These are phyloP conservation scores for Scaptomyza parva DNA, from an alignment of 2,888 invertebrate genomes.

Conservation along the genomic window DNA sequence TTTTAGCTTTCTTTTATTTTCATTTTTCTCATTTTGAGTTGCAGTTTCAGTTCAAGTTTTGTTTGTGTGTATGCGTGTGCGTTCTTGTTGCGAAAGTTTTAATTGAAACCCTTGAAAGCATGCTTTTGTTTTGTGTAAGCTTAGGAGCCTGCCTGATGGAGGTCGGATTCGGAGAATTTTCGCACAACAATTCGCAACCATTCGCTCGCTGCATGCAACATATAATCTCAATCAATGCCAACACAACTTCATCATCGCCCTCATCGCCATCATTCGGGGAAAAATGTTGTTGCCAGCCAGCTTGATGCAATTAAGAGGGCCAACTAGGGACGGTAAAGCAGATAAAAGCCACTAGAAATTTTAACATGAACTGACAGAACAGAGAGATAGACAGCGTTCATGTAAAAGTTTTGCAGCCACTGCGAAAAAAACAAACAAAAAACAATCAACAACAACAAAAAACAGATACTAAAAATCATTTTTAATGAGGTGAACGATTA, in stretches of 20 bases:
- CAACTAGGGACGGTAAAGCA: conserved; percentile 4
- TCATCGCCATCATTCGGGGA: background rate
- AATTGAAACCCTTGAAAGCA: conserved; percentile 38
- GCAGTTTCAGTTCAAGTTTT: too few species aligned
- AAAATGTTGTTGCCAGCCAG: too few species aligned
- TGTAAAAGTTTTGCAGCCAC: background rate
- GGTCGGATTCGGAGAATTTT: conserved; percentile 6
- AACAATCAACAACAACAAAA: background rate
- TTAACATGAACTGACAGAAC: background rate
- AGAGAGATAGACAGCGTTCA: background rate
- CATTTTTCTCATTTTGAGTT: too few species aligned
- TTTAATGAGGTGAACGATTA: background rate
- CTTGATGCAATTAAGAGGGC: conserved; percentile 46
- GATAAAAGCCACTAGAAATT: background rate
- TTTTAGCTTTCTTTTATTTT: background rate
- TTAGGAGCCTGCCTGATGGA: background rate
- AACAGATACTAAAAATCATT: background rate
- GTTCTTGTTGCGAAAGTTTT: conserved; percentile 26
- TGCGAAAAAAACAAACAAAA: background rate
- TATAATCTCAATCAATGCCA: conserved; percentile 42
- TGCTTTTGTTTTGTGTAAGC: background rate
- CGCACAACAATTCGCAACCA: too few species aligned
- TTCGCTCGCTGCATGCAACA: too few species aligned
- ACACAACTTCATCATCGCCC: background rate
- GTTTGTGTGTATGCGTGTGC: background rate